Percentiles rank a stretch among this genome's conserved stretches.
These are phyloP conservation scores for Lapara coniferarum DNA, from an alignment of 2,888 invertebrate genomes.

Conservation along the genomic window DNA sequence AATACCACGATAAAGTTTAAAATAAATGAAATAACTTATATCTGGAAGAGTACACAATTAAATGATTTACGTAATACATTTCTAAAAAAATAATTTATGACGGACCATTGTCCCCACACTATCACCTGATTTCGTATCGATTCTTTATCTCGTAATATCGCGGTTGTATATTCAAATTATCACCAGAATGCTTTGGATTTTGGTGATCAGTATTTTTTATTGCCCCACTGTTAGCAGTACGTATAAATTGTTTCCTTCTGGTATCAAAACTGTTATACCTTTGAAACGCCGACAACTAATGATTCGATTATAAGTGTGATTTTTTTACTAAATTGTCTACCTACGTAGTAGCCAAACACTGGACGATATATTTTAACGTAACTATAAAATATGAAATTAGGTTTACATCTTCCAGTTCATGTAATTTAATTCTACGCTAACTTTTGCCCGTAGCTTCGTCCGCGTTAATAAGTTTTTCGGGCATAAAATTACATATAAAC, in stretches of 20 bases:
- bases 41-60: no score
- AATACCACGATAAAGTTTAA: no score
- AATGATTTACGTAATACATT: neutral
- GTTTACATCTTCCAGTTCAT: slow-evolving; percentile 4
- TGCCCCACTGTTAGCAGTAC: slow-evolving; percentile 49
- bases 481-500: no score
- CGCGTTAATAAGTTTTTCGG: no score
- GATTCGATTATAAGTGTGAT: slow-evolving; percentile 32
- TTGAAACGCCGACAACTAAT: slow-evolving; percentile 35
- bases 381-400: neutral
- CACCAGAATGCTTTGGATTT: slow-evolving; percentile 67
- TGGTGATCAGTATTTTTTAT: slow-evolving; percentile 67
- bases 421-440: neutral
- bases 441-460: no score
- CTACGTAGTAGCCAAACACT: neutral
- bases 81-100: neutral
- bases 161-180: slow-evolving; percentile 71
- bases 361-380: slow-evolving; percentile 1
- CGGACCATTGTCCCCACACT: slow-evolving; percentile 28
- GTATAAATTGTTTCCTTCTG: slow-evolving; percentile 43
- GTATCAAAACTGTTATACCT: slow-evolving; percentile 34
- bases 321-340: slow-evolving; percentile 5
- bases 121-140: slow-evolving; percentile 48
- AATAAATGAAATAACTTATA: no score
- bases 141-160: slow-evolving; percentile 56